A percentile compares a stretch with the other conserved stretches of the same genome.
Conservation (phyloP, 2,888 invertebrate species). For the Papilio gigon region DNA sequence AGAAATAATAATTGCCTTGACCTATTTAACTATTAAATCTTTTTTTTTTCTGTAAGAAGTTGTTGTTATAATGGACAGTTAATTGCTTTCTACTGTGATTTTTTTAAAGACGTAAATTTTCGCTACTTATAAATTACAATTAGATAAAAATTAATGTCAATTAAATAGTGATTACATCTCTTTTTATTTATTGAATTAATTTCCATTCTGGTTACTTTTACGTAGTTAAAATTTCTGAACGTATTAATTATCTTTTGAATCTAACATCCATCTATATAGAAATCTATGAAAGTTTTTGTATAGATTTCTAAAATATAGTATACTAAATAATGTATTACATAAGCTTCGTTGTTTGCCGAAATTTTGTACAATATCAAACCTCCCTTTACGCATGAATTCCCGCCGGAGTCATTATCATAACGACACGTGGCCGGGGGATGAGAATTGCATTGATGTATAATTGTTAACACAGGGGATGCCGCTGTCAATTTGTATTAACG, state of each 20-base stretch:
- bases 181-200: neutral
- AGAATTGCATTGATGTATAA: constrained; percentile 18
- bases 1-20: neutral
- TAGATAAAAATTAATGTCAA: no score
- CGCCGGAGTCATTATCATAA: constrained; percentile 18
- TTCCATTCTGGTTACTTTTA: neutral
- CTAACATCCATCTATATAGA: no score
- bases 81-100: neutral
- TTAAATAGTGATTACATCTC: no score
- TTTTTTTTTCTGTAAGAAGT: neutral
- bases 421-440: constrained; percentile 16
- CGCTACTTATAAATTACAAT: no score
- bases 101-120: no score
- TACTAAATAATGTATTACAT: constrained; percentile 6
- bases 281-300: neutral
- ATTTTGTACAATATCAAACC: neutral
- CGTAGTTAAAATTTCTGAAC: no score
- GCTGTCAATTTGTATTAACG: constrained; percentile 7
- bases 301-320: neutral
- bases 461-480: constrained; percentile 14
- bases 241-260: neutral
- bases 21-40: neutral
- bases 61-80: neutral
- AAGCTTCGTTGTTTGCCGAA: neutral
- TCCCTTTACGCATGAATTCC: neutral